Evolutionary conservation across 2,888 invertebrate genomes (phyloP), one percentile per base, ranked within the genome.

Genomic region (Oscheius onirici): DNA sequence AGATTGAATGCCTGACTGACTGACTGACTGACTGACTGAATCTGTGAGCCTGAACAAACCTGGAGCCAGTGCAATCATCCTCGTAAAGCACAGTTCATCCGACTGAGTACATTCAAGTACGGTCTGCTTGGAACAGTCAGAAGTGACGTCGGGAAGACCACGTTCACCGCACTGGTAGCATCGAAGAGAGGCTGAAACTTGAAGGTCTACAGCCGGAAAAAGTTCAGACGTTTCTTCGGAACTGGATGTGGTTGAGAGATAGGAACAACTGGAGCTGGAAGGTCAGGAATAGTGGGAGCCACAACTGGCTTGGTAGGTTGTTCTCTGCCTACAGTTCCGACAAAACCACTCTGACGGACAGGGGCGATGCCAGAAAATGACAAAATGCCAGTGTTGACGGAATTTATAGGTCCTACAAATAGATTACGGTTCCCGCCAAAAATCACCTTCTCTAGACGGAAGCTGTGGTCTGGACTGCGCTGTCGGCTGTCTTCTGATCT

Each of bases 131-230:
- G 73, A 71, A 74, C 84, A 84, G 49, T 84, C 82, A 24, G 75
- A 76, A 13, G 61, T 58, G 2, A 52, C 69, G 15, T 71, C 76
- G 11, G 69, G 43, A 20, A 83, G 41, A 15, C 71, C 68, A 0
- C 80, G 76, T 57, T 86, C 81, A 8, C 81, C 83, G 71, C 86
- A 86, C 51, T 83, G 82, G 60, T 80, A 75, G 55, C 86, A 86
- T 22, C 75, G 74, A 61, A 84, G 44, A 8, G 61, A 20, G 11
- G 49, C 68, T 57, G 26, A 49, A 63, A 5, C 22, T 54, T 54
- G n/a, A n/a, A n/a, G n/a, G n/a, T n/a, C n/a, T n/a, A n/a, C n/a
- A n/a, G n/a, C n/a, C n/a, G n/a, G n/a, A n/a, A n/a, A n/a, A n/a
- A n/a, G n/a, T n/a, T n/a, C n/a, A n/a, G n/a, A 63, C 63, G 58